These are phyloP conservation scores for Tuta absoluta DNA, from an alignment of 2,888 invertebrate genomes.

Conservation along the genomic window DNA sequence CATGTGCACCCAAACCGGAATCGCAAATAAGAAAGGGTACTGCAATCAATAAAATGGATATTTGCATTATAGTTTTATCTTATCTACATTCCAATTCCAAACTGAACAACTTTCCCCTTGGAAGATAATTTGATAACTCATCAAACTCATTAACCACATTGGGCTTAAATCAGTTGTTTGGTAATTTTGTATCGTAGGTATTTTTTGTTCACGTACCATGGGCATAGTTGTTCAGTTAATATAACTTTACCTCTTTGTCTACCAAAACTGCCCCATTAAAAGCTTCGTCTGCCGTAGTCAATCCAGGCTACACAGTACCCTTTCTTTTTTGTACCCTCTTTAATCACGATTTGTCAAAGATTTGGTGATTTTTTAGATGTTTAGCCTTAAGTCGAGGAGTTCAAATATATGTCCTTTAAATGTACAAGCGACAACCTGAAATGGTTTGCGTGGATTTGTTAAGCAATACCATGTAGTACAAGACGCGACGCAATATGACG, in stretches of 20 bases:
- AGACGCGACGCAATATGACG: constrained; percentile 56
- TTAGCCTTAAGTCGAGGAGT: constrained; percentile 53
- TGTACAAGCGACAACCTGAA: constrained; percentile 55
- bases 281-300: background rate
- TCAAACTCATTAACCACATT: no score
- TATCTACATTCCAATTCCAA: no score
- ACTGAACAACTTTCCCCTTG: no score
- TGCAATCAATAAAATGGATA: background rate
- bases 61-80: no score
- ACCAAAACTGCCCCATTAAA: no score
- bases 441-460: constrained; percentile 52
- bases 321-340: background rate
- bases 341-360: background rate
- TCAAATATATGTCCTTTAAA: constrained; percentile 55
- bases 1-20: background rate
- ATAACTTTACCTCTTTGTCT: no score
- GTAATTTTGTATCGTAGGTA: no score
- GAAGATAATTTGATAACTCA: no score
- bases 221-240: no score
- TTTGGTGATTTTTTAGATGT: constrained; percentile 22
- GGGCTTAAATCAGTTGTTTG: no score
- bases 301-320: background rate
- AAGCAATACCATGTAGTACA: constrained; percentile 72
- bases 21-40: background rate
- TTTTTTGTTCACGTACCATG: no score